Base-by-base conservation (phyloP, 2,113 vertebrate species). In the Indicator maculatus region DNA sequence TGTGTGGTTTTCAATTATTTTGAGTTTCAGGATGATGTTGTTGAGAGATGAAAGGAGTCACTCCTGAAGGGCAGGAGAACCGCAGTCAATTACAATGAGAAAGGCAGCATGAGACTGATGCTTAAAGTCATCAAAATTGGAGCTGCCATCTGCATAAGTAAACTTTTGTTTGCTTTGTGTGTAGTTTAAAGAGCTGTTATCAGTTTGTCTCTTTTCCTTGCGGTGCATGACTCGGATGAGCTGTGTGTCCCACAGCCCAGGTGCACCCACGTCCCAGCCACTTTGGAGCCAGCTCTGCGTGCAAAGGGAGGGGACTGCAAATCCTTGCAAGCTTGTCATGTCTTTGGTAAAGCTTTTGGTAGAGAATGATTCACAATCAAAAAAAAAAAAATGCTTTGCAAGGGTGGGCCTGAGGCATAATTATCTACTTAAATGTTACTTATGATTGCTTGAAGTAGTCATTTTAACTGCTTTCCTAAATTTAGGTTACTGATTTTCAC, bases 121-220 rank as follows among this genome's bases (percentile, higher is more conserved):
- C 24, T 60, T 28, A 5, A 7, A n/a, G 44, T 15, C 45, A 23
- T 28, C 73, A 20, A 9, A 31, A 73, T 8, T 7, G 0, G 60
- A 71, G 52, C 50, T 50, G 1, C n/a, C 9, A 3, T 2, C 6
- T 9, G 21, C 19, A 20, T 2, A 1, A 5, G 8, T 16, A 23
- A 33, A 8, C 64, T 27, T 8, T 0, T 5, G 13, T 4, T 58
- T 31, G 47, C 55, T 77, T 6, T 27, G 36, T 9, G 5, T 1
- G 6, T 2, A 12, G 31, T 10, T 60, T 3, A 45, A 24, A 50
- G 45, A 0, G 0, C 36, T 36, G 2, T 11, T 59, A 9, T 3
- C 63, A 28, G 38, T 6, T 61, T 19, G 17, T 6, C 33, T 30
- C 33, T 47, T 8, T 12, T 31, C 27, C 16, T 16, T 10, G 28